A percentile compares a stretch with the other conserved stretches of the same genome.
Evolutionary conservation across 1,140 invertebrate genomes (phyloP).

Genomic region (Hylyphantes graminicola): DNA sequence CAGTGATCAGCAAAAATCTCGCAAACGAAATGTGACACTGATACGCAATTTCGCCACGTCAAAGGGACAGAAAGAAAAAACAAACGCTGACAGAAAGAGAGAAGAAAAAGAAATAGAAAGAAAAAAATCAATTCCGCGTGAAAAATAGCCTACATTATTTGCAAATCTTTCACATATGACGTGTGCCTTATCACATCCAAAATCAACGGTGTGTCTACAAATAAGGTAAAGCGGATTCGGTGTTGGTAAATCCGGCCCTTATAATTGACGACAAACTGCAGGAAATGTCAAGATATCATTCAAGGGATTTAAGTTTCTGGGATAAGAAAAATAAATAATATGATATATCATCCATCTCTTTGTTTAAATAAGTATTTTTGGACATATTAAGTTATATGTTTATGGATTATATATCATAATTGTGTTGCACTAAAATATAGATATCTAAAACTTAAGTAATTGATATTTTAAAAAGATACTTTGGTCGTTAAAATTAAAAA

Average conservation of each 20-base stretch:
- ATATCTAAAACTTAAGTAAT: too few species aligned
- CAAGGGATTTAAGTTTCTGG: background rate
- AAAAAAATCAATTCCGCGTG: slow-evolving; percentile 49
- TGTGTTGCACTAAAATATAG: too few species aligned
- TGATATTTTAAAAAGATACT: too few species aligned
- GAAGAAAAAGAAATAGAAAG: slow-evolving; percentile 8
- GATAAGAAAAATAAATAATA: too few species aligned
- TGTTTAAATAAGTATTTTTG: too few species aligned
- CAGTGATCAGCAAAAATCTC: slow-evolving; percentile 55
- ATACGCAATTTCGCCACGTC: slow-evolving; percentile 55
- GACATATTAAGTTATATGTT: too few species aligned
- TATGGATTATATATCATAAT: too few species aligned
- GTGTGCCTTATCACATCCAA: slow-evolving; percentile 49
- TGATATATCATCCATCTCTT: too few species aligned
- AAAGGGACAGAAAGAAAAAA: slow-evolving; percentile 38
- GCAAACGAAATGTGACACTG: slow-evolving; percentile 54
- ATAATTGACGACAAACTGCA: slow-evolving; percentile 23
- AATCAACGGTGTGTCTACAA: slow-evolving; percentile 54
- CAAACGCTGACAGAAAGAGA: slow-evolving; percentile 42
- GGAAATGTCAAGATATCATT: slow-evolving; percentile 25
- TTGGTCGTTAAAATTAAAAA: too few species aligned
- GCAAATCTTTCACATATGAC: slow-evolving; percentile 59
- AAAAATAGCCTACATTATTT: slow-evolving; percentile 57
- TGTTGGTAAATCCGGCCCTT: slow-evolving; percentile 12
- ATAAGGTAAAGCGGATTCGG: slow-evolving; percentile 38